Base-by-base conservation (phyloP, 2,113 vertebrate genomes). In the Eulemur rufifrons region DNA sequence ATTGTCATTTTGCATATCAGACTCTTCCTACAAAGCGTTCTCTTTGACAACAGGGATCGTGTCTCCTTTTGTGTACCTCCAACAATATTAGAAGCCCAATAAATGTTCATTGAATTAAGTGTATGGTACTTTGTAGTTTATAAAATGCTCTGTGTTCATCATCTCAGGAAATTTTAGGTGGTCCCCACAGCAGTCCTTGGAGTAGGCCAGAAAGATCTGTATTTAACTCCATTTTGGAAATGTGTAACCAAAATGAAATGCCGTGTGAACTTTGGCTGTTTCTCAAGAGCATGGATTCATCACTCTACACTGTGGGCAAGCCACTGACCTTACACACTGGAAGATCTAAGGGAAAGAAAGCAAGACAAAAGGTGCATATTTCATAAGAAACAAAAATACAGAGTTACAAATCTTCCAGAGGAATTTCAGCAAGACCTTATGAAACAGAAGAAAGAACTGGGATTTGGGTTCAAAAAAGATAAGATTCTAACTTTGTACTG, bases 141-240 rank as follows among this genome's bases (percentile, higher is more conserved):
- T 66, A 88, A 78, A 80, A 59, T 32, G 8, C 2, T 96, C 32
- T 59, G 5, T 82, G 45, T 37, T 93, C 34, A 39, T 45, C 52
- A 15, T n/a, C 45, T 94, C 39, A 82, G 66, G 25, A 95, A 59
- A 84, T 73, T 78, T 82, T 63, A 85, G 69, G 8, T 69, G 13
- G 1, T 88, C 23, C 29, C 71, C 29, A 50, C 13, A 52, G 87
- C 15, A 92, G 63, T 64, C 4, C 9, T 81, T 81, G 6, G 12
- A 66, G 17, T 37, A 63, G 23, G 20, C 50, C 63, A 10, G 32
- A 81, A 87, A 78, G 3, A 50, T 68, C 73, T 52, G 18, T 92
- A 82, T 93, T 82, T 90, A 76, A 52, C 37, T 96, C 23, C 37
- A 45, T 47, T 83, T 94, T 82, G 15, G 15, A 92, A 86, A 84